Evolutionary conservation across 1,140 invertebrate species (phyloP).

Genomic region (Hesperophylax magnus): DNA sequence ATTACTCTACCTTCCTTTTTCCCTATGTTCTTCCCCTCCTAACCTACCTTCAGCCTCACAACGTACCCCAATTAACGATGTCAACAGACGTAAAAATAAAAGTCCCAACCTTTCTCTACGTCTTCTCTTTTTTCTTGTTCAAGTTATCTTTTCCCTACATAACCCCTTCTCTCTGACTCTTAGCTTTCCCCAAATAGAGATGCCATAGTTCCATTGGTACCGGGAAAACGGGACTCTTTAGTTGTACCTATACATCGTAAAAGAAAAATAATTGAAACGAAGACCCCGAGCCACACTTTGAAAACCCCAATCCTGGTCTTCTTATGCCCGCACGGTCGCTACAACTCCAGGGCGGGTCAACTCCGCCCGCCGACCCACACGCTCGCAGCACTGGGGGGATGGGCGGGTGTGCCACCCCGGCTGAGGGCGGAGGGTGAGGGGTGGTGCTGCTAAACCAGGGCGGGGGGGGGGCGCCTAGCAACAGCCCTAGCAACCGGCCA

Average conservation of each 20-base stretch:
- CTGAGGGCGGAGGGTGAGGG: conserved; percentile 20
- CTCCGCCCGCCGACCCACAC: conserved; percentile 15
- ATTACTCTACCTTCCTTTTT: too few species aligned
- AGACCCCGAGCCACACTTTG: not conserved
- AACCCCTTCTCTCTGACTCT: too few species aligned
- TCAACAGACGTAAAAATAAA: too few species aligned
- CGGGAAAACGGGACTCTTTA: too few species aligned
- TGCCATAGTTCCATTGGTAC: too few species aligned
- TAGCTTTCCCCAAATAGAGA: too few species aligned
- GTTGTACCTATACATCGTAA: not conserved
- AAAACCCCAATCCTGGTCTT: not conserved
- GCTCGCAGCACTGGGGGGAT: conserved; percentile 10
- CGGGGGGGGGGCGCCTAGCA: conserved; percentile 51
- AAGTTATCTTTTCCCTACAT: too few species aligned
- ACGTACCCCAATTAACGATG: too few species aligned
- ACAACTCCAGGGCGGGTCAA: conserved; percentile 29
- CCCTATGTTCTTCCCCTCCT: too few species aligned
- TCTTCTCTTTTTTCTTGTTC: too few species aligned
- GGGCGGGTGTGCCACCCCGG: conserved; percentile 16
- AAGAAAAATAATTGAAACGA: not conserved
- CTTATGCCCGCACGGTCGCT: not conserved
- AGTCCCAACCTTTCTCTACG: too few species aligned
- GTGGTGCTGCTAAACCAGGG: not conserved
- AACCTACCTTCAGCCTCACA: too few species aligned
- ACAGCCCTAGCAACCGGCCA: conserved; percentile 56